These are phyloP conservation scores for Ectemnius continuus DNA, from an alignment of 2,888 invertebrate species.

Conservation along the genomic window DNA sequence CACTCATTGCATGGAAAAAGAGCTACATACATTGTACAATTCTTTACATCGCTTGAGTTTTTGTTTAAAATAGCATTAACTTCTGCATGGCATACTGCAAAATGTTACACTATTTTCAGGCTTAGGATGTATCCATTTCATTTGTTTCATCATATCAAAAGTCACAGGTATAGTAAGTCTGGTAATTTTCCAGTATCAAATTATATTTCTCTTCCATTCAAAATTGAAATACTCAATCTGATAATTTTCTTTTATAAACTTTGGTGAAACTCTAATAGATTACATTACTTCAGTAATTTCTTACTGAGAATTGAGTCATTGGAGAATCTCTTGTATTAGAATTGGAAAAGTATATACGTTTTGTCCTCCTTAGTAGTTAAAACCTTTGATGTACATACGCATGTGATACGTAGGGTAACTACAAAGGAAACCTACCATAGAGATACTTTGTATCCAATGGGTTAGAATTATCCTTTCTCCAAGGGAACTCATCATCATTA, in stretches of 20 bases:
- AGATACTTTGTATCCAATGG: conserved; percentile 88
- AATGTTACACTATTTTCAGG: background rate
- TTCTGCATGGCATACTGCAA: conserved; percentile 96
- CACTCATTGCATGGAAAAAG: conserved; percentile 99
- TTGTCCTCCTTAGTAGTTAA: too few species aligned
- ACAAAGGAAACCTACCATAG: conserved; percentile 83
- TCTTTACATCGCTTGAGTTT: conserved; percentile 87
- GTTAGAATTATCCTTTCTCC: conserved; percentile 85
- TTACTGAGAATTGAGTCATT: too few species aligned
- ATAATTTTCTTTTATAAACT: too few species aligned
- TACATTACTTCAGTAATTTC: too few species aligned
- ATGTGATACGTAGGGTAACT: background rate
- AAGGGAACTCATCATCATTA: conserved; percentile 92
- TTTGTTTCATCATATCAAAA: too few species aligned
- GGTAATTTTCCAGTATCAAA: too few species aligned
- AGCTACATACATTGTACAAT: conserved; percentile 92
- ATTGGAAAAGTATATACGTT: background rate
- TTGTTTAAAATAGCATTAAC: conserved; percentile 97
- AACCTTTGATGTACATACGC: background rate
- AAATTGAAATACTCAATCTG: too few species aligned
- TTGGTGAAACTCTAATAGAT: too few species aligned
- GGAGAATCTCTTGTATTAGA: background rate
- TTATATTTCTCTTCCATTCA: too few species aligned
- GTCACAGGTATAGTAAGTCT: too few species aligned
- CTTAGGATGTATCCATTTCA: conserved; percentile 1